Base-by-base conservation (phyloP, 2,113 vertebrate genomes). In the Anolis carolinensis region DNA sequence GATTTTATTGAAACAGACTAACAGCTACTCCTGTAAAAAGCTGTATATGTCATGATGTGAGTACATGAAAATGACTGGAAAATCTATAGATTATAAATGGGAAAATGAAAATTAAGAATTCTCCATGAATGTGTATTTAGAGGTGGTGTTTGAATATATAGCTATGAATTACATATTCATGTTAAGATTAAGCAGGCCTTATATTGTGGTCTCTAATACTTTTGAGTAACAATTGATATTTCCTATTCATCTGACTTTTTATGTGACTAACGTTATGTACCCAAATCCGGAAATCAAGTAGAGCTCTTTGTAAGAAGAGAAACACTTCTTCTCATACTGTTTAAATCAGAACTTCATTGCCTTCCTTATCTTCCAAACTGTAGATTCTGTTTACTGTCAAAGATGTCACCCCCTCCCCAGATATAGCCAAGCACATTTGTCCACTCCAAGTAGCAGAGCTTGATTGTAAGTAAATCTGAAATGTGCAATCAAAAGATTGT, bases 161-260 rank as follows among this genome's bases (percentile, higher is more conserved):
- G 2, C 39, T 44, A 44, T 44, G 39, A 44, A 44, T 4, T 44
- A 44, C 39, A 14, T 34, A 52, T 34, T 85, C 70, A 68, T 90
- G 18, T 78, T 86, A 39, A 79, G 48, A 84, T 90, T 80, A 55
- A 44, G 1, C n/a, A 65, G 65, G 50, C 23, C 87, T 83, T 86
- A 77, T 86, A 63, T 82, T 44, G 36, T 80, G 39, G 39, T 52
- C 68, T 34, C 83, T 88, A 91, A 52, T 65, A 89, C 86, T 86
- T 82, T 78, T 74, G 7, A n/a, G 65, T 82, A 71, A 50, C 39
- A 44, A 32, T 32, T 2, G 52, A 79, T 7, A 79, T 88, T 86
- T 85, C 23, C 85, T 10, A 21, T 70, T 7, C 13, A 34, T 27
- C 16, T 73, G 71, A 8, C 14, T 84, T 21, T 25, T 59, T 13